Evolutionary conservation across 2,797 vertebrate genomes (phyloP), one percentile per base, ranked within the genome.

Genomic region (Macrochelys suwanniensis): DNA sequence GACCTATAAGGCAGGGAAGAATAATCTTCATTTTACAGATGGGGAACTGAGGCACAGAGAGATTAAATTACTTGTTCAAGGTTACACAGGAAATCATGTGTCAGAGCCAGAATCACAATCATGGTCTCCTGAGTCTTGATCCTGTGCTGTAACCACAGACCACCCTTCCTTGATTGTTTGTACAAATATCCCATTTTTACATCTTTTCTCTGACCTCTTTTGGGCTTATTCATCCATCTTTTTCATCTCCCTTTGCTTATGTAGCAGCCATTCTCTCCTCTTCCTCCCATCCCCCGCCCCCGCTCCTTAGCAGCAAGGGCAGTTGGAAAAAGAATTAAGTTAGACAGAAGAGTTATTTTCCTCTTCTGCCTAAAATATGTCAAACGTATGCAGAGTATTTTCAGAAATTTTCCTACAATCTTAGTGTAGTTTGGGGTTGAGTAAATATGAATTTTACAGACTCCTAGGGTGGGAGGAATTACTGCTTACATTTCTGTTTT

Each of bases 21-120:
- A 85, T 92, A 79, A 79, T 84, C 74, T 19, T 89, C 92, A 82
- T 76, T 97, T 59, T 92, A 23, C 49, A 61, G 11, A 45, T 78
- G 49, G 16, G 77, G 71, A 94, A 92, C 16, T 76, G 79, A 93
- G 51, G 42, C 16, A 84, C 31, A 92, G 95, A 76, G 13, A 92
- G 19, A 86, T 91, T 90, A 68, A 84, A 26, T 74, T 11, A 53
- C n/a, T 61, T 89, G 65, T 88, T 26, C 54, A 71, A 54, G 87
- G 89, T 87, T 91, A 28, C 54, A 76, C 15, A 53, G 16, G 8
- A 89, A 74, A 57, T 84, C 65, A 82, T 87, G 54, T 0, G 1
- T n/a, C 42, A 88, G 88, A 88, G 33, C 59, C 59, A 84, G 19
- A 96, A 88, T 84, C 33, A 87, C n/a, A 92, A 16, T 12, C 74